Evolutionary conservation across 2,888 invertebrate genomes (phyloP).

Genomic region (Cremastinae sp.): DNA sequence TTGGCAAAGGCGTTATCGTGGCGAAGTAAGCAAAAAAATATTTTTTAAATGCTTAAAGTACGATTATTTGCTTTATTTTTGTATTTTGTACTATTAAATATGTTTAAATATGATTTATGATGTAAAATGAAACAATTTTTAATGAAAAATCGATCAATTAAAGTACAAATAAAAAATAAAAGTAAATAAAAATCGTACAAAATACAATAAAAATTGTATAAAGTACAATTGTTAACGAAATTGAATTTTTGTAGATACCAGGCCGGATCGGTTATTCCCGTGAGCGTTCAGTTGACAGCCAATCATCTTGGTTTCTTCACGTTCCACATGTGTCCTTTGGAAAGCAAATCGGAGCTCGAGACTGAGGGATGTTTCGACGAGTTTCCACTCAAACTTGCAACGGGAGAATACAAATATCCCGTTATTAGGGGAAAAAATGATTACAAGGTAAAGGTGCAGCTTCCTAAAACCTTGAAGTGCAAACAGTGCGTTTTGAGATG

Average conservation of each 20-base stretch:
- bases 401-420: conserved; percentile 73
- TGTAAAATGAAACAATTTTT: no score
- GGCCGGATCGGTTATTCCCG: conserved; percentile 70
- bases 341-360: conserved; percentile 77
- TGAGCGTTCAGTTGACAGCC: conserved; percentile 79
- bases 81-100: no score
- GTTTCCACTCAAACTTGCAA: conserved; percentile 75
- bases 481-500: conserved; percentile 83
- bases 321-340: conserved; percentile 82
- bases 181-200: no score
- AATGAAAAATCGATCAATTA: no score
- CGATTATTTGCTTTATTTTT: background rate
- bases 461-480: conserved; percentile 81
- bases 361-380: conserved; percentile 82
- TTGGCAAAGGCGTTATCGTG: conserved; percentile 81
- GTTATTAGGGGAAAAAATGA: conserved; percentile 53
- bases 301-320: conserved; percentile 82
- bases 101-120: no score
- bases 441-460: conserved; percentile 69
- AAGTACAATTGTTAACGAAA: no score
- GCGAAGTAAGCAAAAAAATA: conserved; percentile 74
- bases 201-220: no score
- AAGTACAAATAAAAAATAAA: no score
- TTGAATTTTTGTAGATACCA: conserved; percentile 73
- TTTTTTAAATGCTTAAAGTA: no score